A percentile compares a stretch with the other conserved stretches of the same genome.
Evolutionary conservation across 2,797 vertebrate species (phyloP).

Genomic region (Enteromius anoplus): DNA sequence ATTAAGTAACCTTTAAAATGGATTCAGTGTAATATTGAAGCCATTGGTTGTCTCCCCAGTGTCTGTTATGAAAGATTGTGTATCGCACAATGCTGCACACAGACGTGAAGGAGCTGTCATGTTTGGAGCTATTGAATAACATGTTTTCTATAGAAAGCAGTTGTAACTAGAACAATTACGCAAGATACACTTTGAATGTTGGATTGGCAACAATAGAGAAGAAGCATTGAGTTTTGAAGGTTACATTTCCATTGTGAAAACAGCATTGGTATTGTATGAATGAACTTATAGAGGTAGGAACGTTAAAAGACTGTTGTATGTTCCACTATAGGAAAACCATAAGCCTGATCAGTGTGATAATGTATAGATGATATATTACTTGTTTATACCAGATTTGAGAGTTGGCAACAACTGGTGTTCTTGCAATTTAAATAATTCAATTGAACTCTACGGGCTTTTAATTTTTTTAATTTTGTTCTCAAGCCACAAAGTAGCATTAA

Average conservation of each 20-base stretch:
- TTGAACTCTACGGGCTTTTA: no score
- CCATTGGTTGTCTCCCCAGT: not conserved
- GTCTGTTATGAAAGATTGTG: conserved; percentile 5
- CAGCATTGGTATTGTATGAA: not conserved
- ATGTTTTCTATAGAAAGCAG: not conserved
- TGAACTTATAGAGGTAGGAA: not conserved
- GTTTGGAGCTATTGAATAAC: not conserved
- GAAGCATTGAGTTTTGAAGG: not conserved
- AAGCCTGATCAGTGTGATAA: not conserved
- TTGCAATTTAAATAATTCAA: not conserved
- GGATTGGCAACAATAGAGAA: not conserved
- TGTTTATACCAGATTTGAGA: not conserved
- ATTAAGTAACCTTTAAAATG: conserved; percentile 1
- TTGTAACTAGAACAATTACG: not conserved
- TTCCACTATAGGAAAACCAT: not conserved
- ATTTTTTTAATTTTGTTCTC: not conserved
- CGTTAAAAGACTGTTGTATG: not conserved
- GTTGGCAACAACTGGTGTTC: not conserved
- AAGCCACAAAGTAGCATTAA: not conserved
- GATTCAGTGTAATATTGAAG: not conserved
- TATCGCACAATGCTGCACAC: not conserved
- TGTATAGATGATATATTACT: not conserved
- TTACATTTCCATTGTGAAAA: not conserved
- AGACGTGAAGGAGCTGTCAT: not conserved
- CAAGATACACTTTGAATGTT: not conserved